Conservation (phyloP, 1,140 invertebrate species). For the Nomia melanderi region DNA sequence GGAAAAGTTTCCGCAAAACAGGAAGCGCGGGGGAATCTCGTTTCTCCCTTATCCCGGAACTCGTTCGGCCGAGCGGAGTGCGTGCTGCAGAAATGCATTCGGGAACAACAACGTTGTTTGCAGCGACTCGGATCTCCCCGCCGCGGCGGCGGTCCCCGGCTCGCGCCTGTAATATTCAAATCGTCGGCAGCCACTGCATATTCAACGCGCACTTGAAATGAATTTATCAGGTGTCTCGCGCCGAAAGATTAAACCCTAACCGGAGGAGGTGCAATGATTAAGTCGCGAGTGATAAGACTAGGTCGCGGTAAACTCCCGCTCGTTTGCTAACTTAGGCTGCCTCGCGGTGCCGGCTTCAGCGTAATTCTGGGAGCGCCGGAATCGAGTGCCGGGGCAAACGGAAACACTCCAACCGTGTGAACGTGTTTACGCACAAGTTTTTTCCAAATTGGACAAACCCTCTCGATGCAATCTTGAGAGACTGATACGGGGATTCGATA, state of each 20-base stretch:
- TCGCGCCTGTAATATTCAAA: conserved; percentile 41
- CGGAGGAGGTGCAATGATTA: conserved; percentile 14
- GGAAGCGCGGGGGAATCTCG: background rate
- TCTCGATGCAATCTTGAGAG: background rate
- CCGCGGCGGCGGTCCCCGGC: too few relatives aligned
- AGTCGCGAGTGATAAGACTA: conserved; percentile 4
- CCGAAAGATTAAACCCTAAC: conserved; percentile 22
- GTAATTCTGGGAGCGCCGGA: background rate
- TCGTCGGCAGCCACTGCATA: conserved; percentile 17
- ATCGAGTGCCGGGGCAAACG: background rate
- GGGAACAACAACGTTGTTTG: background rate
- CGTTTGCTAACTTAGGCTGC: background rate
- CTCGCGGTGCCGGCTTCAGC: background rate
- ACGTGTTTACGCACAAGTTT: background rate
- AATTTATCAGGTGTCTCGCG: conserved; percentile 34
- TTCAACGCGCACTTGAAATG: conserved; percentile 38
- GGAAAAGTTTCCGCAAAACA: too few relatives aligned
- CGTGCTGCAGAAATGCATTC: background rate
- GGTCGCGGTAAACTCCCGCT: background rate
- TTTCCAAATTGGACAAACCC: background rate
- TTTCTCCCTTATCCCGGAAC: background rate
- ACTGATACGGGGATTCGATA: background rate
- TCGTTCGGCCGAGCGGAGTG: background rate
- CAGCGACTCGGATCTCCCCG: background rate
- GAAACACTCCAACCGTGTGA: background rate